Conservation (phyloP, 2,888 invertebrate genomes). For the Eilema caniola region DNA sequence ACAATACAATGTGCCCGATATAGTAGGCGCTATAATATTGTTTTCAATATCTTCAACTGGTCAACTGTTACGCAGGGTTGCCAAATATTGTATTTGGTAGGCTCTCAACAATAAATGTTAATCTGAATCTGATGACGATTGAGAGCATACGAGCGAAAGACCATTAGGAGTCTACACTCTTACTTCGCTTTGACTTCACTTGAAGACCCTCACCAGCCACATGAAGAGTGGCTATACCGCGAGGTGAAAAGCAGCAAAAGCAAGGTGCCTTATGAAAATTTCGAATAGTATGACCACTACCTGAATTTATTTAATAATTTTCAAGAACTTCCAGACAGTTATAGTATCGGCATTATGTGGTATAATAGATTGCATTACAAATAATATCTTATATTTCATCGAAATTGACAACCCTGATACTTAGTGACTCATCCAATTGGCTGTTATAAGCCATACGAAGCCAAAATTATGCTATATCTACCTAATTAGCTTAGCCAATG, state of each 20-base stretch:
- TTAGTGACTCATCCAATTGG: constrained; percentile 33
- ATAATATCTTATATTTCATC: not conserved
- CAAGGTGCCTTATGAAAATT: not conserved
- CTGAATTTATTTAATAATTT: not conserved
- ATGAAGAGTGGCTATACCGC: too few relatives aligned
- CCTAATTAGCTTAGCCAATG: constrained; percentile 47
- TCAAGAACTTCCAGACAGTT: not conserved
- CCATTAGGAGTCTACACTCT: not conserved
- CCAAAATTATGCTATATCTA: constrained; percentile 45
- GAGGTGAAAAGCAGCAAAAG: not conserved
- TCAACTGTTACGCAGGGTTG: constrained; percentile 42
- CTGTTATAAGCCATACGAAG: constrained; percentile 42
- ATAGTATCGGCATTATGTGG: not conserved
- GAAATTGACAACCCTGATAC: constrained; percentile 45
- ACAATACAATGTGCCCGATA: constrained; percentile 60
- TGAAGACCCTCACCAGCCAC: not conserved
- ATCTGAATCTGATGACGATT: not conserved
- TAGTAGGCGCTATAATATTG: constrained; percentile 30
- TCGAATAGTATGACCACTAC: not conserved
- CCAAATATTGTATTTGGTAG: constrained; percentile 19
- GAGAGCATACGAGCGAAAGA: not conserved
- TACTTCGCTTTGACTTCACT: not conserved
- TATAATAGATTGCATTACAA: not conserved
- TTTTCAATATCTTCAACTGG: constrained; percentile 27
- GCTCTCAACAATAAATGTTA: not conserved